These are phyloP conservation scores for Dendrolimus houi DNA, from an alignment of 2,888 invertebrate species.

Conservation along the genomic window DNA sequence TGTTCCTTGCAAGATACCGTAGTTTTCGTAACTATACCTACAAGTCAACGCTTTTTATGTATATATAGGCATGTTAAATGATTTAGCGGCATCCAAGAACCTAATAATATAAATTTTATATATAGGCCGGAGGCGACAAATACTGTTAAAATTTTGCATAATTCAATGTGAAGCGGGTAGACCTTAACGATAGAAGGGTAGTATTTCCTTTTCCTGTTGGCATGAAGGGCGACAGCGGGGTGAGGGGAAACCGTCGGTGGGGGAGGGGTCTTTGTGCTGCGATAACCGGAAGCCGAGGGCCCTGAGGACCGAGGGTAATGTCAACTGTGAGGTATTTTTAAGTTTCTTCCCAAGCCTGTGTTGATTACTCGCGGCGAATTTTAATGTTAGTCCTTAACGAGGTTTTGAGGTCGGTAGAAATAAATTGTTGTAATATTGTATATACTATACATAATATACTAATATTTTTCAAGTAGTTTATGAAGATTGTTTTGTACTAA, in stretches of 20 bases:
- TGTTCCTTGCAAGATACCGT: no score
- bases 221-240: constrained; percentile 21
- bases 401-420: background rate
- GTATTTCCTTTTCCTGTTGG: constrained; percentile 66
- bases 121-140: constrained; percentile 41
- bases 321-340: constrained; percentile 68
- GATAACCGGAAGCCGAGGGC: constrained; percentile 75
- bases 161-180: constrained; percentile 58
- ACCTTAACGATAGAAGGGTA: constrained; percentile 73
- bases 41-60: no score
- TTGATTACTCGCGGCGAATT: constrained; percentile 47
- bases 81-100: no score
- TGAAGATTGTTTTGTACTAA: no score
- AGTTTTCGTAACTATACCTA: no score
- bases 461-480: no score
- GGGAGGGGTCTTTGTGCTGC: constrained; percentile 65
- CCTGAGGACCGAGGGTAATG: constrained; percentile 69
- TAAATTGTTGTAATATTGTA: no score
- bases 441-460: no score
- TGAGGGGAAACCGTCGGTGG: constrained; percentile 24
- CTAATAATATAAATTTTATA: no score
- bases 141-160: constrained; percentile 46
- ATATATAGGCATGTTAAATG: no score
- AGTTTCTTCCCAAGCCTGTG: constrained; percentile 55
- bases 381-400: constrained; percentile 5